Evolutionary conservation across 2,888 invertebrate species (phyloP), one percentile per base, ranked within the genome.

Genomic region (Itoplectis maculator): DNA sequence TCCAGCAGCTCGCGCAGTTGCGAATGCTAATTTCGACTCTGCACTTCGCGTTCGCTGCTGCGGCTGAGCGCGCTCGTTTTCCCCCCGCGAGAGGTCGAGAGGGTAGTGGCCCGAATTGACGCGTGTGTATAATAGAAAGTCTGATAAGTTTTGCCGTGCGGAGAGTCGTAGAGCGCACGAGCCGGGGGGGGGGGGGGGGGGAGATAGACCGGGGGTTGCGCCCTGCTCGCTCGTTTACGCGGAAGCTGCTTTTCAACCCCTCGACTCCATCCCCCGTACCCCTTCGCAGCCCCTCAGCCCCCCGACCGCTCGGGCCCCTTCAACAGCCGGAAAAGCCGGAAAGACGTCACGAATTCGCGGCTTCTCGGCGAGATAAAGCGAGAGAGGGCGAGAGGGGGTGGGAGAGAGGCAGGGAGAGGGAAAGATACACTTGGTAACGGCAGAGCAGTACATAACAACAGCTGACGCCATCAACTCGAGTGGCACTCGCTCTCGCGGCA

Each of bases 391-490:
- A n/a, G n/a, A n/a, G n/a, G n/a, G n/a, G n/a, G n/a, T n/a, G n/a
- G n/a, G n/a, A n/a, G n/a, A n/a, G n/a, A n/a, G n/a, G n/a, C n/a
- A 29, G 29, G 5, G 29, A 29, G 29, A 29, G 29, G 5, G 5
- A 29, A 29, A 3, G 69, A 81, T 69, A 42, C 73, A 56, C 75
- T 86, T 88, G 89, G 87, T 89, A 89, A 90, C 88, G 89, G 90
- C 66, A 61, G 29, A 29, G 81, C 90, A 77, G 81, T 91, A 89
- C 88, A 89, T 91, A 91, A 90, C 91, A 92, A 90, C 91, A 92
- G 91, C 92, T 92, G 92, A 91, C 92, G 91, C 91, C 88, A 92
- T 92, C 89, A 89, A 90, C 87, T 86, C 87, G 84, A 90, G 89
- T 88, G 86, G 83, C 68, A 73, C 77, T 81, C 77, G 81, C 51